These are phyloP conservation scores for Triplophysa bombifrons DNA, from an alignment of 2,797 vertebrate species.

Conservation along the genomic window DNA sequence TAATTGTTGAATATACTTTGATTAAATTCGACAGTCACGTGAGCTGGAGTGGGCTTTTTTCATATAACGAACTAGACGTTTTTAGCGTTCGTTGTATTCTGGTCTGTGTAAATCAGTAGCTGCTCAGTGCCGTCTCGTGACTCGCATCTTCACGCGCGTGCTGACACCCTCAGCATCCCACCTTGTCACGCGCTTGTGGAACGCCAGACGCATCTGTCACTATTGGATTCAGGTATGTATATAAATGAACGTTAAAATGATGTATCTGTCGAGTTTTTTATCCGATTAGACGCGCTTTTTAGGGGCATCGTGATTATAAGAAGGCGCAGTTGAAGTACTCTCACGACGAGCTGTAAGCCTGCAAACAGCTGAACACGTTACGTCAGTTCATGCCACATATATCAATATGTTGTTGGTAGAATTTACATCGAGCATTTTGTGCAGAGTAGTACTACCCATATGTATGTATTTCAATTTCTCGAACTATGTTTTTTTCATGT, in stretches of 20 bases:
- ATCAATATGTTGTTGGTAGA: background rate
- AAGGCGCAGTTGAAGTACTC: background rate
- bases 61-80: background rate
- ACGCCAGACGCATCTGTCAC: constrained; percentile 17
- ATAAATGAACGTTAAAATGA: background rate
- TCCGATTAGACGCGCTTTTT: background rate
- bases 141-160: constrained; percentile 31
- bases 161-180: constrained; percentile 21
- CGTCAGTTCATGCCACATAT: background rate
- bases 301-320: background rate
- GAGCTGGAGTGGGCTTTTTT: background rate
- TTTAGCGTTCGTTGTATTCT: background rate
- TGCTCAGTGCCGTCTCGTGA: background rate
- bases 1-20: too few species aligned
- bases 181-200: constrained; percentile 33
- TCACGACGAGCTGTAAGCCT: background rate
- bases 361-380: background rate
- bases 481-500: background rate
- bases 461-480: background rate
- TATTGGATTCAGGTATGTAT: constrained; percentile 32
- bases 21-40: background rate
- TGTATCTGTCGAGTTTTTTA: background rate
- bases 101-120: background rate
- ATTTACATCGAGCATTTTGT: background rate
- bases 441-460: background rate